These are phyloP conservation scores for Cavia aperea DNA, from an alignment of 2,113 vertebrate species.

Conservation along the genomic window DNA sequence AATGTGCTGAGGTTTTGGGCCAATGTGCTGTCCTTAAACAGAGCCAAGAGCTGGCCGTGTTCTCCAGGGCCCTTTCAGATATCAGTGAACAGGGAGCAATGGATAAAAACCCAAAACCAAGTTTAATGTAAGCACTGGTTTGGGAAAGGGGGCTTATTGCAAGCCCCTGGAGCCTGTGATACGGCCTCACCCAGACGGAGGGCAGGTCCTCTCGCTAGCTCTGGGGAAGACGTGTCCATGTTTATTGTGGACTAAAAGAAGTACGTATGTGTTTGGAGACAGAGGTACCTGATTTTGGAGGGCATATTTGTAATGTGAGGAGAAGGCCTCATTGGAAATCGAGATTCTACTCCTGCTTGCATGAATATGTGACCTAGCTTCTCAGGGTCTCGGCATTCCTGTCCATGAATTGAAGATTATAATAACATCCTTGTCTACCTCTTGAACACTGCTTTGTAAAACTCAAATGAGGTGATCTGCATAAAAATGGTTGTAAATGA, in stretches of 20 bases:
- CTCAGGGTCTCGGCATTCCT: not conserved
- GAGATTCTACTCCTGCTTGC: not conserved
- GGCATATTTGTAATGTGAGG: not conserved
- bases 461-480: not conserved
- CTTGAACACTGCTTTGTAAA: not conserved
- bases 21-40: not conserved
- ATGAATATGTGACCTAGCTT: not conserved
- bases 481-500: not conserved
- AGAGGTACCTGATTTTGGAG: not conserved
- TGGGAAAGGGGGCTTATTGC: not conserved
- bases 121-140: not conserved
- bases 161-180: not conserved
- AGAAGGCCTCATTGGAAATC: not conserved
- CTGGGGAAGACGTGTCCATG: not conserved
- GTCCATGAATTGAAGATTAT: not conserved
- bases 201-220: not conserved
- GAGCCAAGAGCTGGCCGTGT: not conserved
- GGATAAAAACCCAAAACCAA: slow-evolving; percentile 4
- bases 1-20: slow-evolving; percentile 34
- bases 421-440: not conserved
- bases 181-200: not conserved
- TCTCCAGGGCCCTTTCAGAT: not conserved
- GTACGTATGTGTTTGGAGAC: rapidly evolving
- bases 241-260: not conserved
- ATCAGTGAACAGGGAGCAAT: not conserved